phyloP scores from a whole-genome alignment of 1,140 invertebrate species.

The Neotoxoptera formosana region DNA sequence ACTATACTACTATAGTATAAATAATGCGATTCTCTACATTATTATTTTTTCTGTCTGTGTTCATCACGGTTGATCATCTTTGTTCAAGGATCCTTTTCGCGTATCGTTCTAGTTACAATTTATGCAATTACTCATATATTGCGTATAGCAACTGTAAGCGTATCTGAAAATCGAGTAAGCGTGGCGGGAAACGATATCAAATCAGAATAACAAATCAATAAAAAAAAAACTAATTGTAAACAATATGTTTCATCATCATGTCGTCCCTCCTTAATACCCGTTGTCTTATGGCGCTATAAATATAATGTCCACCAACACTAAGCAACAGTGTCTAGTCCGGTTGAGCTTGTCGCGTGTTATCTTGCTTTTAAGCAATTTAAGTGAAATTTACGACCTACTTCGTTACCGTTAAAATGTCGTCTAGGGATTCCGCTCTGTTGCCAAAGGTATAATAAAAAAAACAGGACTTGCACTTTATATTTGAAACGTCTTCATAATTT shows the following conservation, averaged over 20 bases:
- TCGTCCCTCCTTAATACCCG: neutral
- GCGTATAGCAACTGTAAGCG: constrained; percentile 12
- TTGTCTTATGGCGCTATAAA: constrained; percentile 18
- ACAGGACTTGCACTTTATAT: neutral
- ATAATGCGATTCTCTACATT: neutral
- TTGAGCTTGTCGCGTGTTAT: neutral
- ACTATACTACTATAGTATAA: too few species aligned
- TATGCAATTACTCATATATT: constrained; percentile 17
- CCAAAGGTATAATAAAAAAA: constrained; percentile 13
- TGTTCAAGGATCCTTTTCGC: constrained; percentile 39
- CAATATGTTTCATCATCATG: constrained; percentile 48
- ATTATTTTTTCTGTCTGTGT: neutral
- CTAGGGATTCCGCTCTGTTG: neutral
- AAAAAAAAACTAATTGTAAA: constrained; percentile 37
- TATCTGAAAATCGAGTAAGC: constrained; percentile 42
- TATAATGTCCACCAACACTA: neutral
- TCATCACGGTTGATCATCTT: constrained; percentile 42
- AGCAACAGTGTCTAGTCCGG: neutral
- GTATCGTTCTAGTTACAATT: constrained; percentile 35
- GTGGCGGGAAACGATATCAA: constrained; percentile 39
- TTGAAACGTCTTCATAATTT: neutral
- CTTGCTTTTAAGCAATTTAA: neutral
- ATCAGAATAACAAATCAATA: constrained; percentile 28
- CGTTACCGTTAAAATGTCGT: neutral
- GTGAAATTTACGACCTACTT: neutral